Evolutionary conservation across 2,113 vertebrate genomes (phyloP), one percentile per base, ranked within the genome.

Genomic region (Scomber japonicus): DNA sequence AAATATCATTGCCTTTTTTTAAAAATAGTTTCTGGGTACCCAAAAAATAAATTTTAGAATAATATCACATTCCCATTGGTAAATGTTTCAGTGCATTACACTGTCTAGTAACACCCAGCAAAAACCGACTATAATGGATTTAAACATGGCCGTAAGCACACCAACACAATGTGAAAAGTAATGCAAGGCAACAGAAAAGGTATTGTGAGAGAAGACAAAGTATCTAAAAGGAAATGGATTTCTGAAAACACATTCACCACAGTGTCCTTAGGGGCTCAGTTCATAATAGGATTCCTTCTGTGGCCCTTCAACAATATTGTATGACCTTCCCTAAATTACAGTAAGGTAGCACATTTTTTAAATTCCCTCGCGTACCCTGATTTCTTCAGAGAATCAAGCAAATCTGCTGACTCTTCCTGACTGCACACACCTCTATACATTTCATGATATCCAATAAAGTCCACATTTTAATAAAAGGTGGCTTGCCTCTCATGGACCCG

Each of bases 401-500:
- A 48, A 53, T 24, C 46, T 15, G 46, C 73, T 60, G 60, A 65
- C 67, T 15, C 35, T 53, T 8, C 14, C 15, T 0, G 1, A 6
- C 40, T 35, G 40, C 12, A 12, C 27, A 35, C 11, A 49, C 19
- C 40, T 44, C 24, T 81, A 9, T 14, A 14, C 11, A 40, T 53
- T 31, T 70, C 24, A 71, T 4, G 5, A 69, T 10, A 50, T 54
- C 21, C n/a, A 56, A 46, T 16, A 19, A 31, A 63, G 16, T 51
- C 40, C 7, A 60, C 21, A 48, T 54, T 35, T 64, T 31, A 59
- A 45, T 71, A 27, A 59, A 54, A 17, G 11, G 72, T 14, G 56
- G 31, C 81, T 73, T 94, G 96, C 98, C 98, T 99, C 95, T 99
- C 97, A 5, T 99, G 97, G 76, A 99, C 98, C 3, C 98, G 96